phyloP scores from a whole-genome alignment of 2,888 invertebrate genomes.

The Nowickia ferox region DNA sequence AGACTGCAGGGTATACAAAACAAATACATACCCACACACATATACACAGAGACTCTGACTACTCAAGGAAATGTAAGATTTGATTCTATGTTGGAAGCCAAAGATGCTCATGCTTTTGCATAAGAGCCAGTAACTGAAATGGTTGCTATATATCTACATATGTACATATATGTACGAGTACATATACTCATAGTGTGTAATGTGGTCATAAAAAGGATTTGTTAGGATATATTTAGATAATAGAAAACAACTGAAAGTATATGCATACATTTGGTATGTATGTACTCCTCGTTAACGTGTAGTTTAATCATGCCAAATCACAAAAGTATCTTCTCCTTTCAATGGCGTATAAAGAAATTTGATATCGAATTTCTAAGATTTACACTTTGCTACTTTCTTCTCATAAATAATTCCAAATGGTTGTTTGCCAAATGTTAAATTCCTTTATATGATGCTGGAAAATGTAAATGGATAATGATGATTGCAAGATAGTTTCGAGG shows the following conservation, averaged over 20 bases:
- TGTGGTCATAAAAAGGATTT: conserved; percentile 82
- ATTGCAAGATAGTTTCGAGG: conserved; percentile 59
- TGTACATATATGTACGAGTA: no score
- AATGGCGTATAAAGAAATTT: conserved; percentile 69
- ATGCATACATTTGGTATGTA: not conserved
- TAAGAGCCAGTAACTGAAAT: conserved; percentile 51
- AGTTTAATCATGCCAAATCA: conserved; percentile 75
- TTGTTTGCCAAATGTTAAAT: conserved; percentile 53
- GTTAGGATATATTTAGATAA: conserved; percentile 72
- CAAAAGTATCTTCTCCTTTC: conserved; percentile 73
- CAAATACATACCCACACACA: conserved; percentile 9
- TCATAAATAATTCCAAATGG: conserved; percentile 71
- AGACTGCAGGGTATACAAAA: no score
- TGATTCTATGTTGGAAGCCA: not conserved
- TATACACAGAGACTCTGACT: not conserved
- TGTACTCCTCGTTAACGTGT: conserved; percentile 47
- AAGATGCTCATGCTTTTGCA: not conserved
- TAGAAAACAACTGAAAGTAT: conserved; percentile 62
- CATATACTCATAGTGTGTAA: conserved; percentile 72
- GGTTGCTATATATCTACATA: not conserved
- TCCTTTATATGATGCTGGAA: conserved; percentile 56
- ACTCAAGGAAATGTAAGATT: not conserved
- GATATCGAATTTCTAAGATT: conserved; percentile 54
- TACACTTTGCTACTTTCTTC: conserved; percentile 61
- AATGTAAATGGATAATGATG: conserved; percentile 66